A percentile compares a stretch with the other conserved stretches of the same genome.
Evolutionary conservation across 2,797 vertebrate species (phyloP).

Genomic region (Avahi laniger): DNA sequence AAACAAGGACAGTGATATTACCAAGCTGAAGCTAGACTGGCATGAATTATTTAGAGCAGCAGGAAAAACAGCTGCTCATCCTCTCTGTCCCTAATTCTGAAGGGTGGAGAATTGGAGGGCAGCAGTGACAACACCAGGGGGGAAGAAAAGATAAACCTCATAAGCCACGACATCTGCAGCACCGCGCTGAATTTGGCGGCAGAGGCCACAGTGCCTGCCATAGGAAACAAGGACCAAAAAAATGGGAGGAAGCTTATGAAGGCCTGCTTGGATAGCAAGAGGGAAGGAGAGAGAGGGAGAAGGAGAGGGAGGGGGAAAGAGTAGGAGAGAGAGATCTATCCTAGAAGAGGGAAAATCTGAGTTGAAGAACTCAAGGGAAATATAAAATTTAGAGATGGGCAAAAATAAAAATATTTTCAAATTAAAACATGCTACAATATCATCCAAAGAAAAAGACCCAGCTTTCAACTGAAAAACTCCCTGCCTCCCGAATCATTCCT

Average conservation of each 20-base stretch:
- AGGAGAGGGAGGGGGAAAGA: background rate
- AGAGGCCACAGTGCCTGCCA: slow-evolving; percentile 1
- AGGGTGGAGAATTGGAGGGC: slow-evolving; percentile 75
- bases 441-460: background rate
- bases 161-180: slow-evolving; percentile 68
- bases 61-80: slow-evolving; percentile 79
- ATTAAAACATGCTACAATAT: background rate
- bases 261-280: background rate
- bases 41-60: slow-evolving; percentile 81
- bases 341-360: background rate
- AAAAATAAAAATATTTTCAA: background rate
- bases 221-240: slow-evolving; percentile 53
- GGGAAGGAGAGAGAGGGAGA: background rate
- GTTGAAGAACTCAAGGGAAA: slow-evolving; percentile 13
- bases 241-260: background rate
- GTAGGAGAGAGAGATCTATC: background rate
- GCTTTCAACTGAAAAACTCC: background rate
- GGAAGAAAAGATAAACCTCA: slow-evolving; percentile 61
- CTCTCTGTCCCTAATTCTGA: slow-evolving; percentile 73
- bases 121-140: slow-evolving; percentile 50
- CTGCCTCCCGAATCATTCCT: background rate
- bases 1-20: slow-evolving; percentile 40
- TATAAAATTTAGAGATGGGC: background rate
- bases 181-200: slow-evolving; percentile 55
- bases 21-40: slow-evolving; percentile 39